A percentile compares a stretch with the other conserved stretches of the same genome.
These are phyloP conservation scores for Hydrozoanthus tunicans DNA, from an alignment of 64 coral and sea anemone species.

Conservation along the genomic window DNA sequence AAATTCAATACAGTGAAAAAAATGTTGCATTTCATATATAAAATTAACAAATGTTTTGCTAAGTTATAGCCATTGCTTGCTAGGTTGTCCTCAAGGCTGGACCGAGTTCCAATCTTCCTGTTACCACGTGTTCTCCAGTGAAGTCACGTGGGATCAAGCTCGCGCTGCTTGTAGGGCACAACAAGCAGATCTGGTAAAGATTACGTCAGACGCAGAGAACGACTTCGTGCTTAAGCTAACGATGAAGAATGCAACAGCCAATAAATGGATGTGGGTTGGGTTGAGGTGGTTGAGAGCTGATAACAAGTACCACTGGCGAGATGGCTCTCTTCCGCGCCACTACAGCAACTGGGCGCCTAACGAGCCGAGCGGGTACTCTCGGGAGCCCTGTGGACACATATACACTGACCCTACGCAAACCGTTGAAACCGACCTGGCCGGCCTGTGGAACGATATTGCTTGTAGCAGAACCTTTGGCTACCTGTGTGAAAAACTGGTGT, in stretches of 20 bases:
- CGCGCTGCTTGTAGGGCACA: background rate
- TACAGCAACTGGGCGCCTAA: slow-evolving; percentile 12
- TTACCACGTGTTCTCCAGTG: background rate
- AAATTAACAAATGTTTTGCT: background rate
- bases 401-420: background rate
- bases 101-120: slow-evolving; percentile 3
- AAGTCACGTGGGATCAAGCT: background rate
- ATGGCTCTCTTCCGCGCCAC: background rate
- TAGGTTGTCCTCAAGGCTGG: background rate
- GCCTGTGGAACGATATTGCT: background rate
- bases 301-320: background rate
- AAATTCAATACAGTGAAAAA: background rate
- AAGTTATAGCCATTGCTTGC: background rate
- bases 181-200: background rate
- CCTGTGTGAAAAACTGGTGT: no score
- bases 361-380: background rate
- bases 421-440: background rate
- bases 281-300: background rate
- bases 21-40: background rate
- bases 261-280: background rate
- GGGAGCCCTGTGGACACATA: slow-evolving; percentile 20
- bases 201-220: slow-evolving; percentile 1
- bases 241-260: background rate
- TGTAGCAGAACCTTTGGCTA: no score
- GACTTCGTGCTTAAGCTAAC: background rate